phyloP scores from a whole-genome alignment of 2,113 vertebrate species.

The Vireo altiloquus region DNA sequence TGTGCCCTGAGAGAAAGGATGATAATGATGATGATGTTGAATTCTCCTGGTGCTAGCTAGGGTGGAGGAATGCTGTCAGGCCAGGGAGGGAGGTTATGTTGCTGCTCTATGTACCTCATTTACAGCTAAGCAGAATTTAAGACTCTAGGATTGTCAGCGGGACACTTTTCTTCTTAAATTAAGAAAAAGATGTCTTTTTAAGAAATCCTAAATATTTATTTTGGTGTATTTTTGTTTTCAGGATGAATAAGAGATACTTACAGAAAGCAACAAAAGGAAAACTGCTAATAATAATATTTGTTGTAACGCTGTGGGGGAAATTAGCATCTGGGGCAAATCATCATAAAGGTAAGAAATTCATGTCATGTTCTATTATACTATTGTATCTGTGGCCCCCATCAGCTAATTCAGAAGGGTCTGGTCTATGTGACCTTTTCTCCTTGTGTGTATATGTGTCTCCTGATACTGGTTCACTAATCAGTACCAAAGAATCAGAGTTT shows the following conservation, averaged over 20 bases:
- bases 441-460: neutral
- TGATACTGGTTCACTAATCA: neutral
- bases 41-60: neutral
- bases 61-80: neutral
- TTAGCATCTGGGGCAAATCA: slow-evolving; percentile 80
- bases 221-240: slow-evolving; percentile 64
- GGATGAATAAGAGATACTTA: slow-evolving; percentile 92
- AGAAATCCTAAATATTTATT: neutral
- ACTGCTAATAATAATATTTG: slow-evolving; percentile 89
- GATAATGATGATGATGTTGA: neutral
- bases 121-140: neutral
- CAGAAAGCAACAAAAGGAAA: slow-evolving; percentile 87
- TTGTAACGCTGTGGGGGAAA: slow-evolving; percentile 88
- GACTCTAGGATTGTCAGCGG: neutral
- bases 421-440: neutral
- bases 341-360: slow-evolving; percentile 84
- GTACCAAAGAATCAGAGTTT: neutral
- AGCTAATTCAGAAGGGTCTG: neutral
- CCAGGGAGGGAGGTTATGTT: neutral
- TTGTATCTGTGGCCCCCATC: neutral
- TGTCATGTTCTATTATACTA: neutral
- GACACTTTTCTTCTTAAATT: neutral
- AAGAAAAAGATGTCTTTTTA: neutral
- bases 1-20: neutral
- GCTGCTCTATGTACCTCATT: neutral